Base-by-base conservation (phyloP, 2,888 invertebrate genomes). In the Himalopsyche tibetana region DNA sequence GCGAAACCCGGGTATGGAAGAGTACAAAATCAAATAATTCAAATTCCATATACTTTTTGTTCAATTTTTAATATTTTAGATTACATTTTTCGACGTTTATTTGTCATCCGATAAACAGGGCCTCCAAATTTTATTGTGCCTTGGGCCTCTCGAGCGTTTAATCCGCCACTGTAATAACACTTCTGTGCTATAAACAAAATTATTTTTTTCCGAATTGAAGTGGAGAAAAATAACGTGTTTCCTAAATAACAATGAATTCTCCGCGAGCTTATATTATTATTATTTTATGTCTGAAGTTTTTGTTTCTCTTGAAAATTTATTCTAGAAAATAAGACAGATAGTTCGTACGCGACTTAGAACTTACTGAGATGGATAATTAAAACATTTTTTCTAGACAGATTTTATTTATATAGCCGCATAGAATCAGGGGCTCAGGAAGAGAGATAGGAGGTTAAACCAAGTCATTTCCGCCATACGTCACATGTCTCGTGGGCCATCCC, bases 401-500 rank as follows among this genome's bases (percentile, higher is more conserved):
- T 63, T 63, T 63, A 63, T 63, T 63, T 63, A 63, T 63, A 63
- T 15, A 19, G 63, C 63, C 19, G 63, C 63, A n/a, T 63, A 28
- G 63, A 19, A 85, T 80, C 85, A 83, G 85, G 83, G 83, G 85
- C 56, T 83, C 85, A 85, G 85, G 36, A 74, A 84, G 82, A 55
- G 19, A 19, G 86, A 82, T 81, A 69, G 82, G 86, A 51, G 82
- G 86, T 80, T 86, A 84, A 82, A 84, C 84, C 86, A 69, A 86
- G 86, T 86, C 86, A 84, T 84, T 86, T 84, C 86, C 86, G 83
- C 84, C 86, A 86, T 86, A 86, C 86, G 84, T 86, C 86, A 86
- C 84, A 82, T 84, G 86, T 86, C 86, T 84, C 86, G 82, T 74
- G 51, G 63, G 28, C 55, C 79, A 55, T 69, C 36, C 83, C 82